Conservation (phyloP, 2,888 invertebrate genomes). For the Noctuana brunneofusca region DNA sequence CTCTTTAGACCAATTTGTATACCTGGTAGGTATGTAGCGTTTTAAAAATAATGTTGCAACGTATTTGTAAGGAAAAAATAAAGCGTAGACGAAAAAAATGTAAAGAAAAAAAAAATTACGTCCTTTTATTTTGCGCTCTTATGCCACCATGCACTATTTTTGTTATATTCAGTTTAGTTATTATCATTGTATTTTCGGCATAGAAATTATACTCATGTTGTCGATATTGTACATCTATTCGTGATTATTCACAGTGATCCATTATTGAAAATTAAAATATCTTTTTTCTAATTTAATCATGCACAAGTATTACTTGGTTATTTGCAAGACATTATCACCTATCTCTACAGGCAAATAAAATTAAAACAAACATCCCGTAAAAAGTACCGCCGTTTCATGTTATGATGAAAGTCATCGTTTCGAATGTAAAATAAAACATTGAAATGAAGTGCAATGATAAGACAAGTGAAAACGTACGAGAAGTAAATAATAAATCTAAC, state of each 20-base stretch:
- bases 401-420: slow-evolving; percentile 38
- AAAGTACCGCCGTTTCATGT: slow-evolving; percentile 16
- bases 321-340: slow-evolving; percentile 59
- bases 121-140: slow-evolving; percentile 41
- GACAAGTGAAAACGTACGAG: slow-evolving; percentile 69
- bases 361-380: slow-evolving; percentile 53
- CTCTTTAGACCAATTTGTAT: slow-evolving; percentile 46
- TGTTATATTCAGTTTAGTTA: slow-evolving; percentile 33
- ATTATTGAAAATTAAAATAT: slow-evolving; percentile 8
- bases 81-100: slow-evolving; percentile 42
- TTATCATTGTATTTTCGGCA: slow-evolving; percentile 31
- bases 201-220: slow-evolving; percentile 36
- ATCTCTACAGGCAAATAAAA: slow-evolving; percentile 72
- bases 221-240: slow-evolving; percentile 37
- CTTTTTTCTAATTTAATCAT: slow-evolving; percentile 57
- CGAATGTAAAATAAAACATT: slow-evolving; percentile 63
- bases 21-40: slow-evolving; percentile 42
- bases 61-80: slow-evolving; percentile 39
- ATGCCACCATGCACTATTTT: slow-evolving; percentile 62
- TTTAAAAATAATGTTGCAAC: slow-evolving; percentile 43
- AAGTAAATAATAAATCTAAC: slow-evolving; percentile 64
- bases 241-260: slow-evolving; percentile 24
- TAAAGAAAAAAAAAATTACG: slow-evolving; percentile 33
- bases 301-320: slow-evolving; percentile 67
- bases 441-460: slow-evolving; percentile 77